Percentiles rank a stretch among this genome's conserved stretches.
phyloP scores from a whole-genome alignment of 2,888 invertebrate genomes.

The Papilio gigon region DNA sequence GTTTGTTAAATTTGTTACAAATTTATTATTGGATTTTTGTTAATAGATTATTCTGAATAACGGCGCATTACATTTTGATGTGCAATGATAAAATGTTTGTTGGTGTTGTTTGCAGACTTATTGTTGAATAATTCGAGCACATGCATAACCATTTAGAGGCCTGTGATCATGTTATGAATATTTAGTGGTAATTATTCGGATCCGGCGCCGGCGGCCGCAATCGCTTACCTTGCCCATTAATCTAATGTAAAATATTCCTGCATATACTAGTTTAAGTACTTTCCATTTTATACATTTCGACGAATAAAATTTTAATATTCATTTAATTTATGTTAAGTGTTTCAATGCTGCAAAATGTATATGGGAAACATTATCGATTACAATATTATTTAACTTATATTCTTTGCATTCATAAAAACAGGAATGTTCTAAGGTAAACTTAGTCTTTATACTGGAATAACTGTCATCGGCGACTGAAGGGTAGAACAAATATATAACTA shows the following conservation, averaged over 20 bases:
- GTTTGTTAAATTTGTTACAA: too few relatives aligned
- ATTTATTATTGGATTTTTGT: too few relatives aligned
- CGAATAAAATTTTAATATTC: background rate
- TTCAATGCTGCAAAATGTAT: background rate
- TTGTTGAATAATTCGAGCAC: slow-evolving; percentile 33
- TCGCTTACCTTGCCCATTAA: slow-evolving; percentile 35
- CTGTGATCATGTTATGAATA: slow-evolving; percentile 41
- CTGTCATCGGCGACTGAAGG: too few relatives aligned
- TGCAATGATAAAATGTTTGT: slow-evolving; percentile 13
- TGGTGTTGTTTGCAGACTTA: slow-evolving; percentile 15
- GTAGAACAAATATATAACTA: too few relatives aligned
- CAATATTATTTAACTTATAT: too few relatives aligned
- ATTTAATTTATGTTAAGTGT: background rate
- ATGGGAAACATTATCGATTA: background rate
- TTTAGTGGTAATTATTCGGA: slow-evolving; percentile 40
- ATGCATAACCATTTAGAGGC: slow-evolving; percentile 40
- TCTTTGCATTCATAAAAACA: too few relatives aligned
- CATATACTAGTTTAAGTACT: slow-evolving; percentile 3
- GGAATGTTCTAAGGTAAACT: too few relatives aligned
- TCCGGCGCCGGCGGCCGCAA: slow-evolving; percentile 17
- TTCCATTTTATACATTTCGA: background rate
- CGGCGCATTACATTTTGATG: background rate
- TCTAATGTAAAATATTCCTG: slow-evolving; percentile 34
- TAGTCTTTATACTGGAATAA: too few relatives aligned
- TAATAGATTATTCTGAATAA: background rate